A percentile compares a stretch with the other conserved stretches of the same genome.
Conservation (phyloP, 2,113 vertebrate genomes). For the Thinocorus orbignyianus region DNA sequence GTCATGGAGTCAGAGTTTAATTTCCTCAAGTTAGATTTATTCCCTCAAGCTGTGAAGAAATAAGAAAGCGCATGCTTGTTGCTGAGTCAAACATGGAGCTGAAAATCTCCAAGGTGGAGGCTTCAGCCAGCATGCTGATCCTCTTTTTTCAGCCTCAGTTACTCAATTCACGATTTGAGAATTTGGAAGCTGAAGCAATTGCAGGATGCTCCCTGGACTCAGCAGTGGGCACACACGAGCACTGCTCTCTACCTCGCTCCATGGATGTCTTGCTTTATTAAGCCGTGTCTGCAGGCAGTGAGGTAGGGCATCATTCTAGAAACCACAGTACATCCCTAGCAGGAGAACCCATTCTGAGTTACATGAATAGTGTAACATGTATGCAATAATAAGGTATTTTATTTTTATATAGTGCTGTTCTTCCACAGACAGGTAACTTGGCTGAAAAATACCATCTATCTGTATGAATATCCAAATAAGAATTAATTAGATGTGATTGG, state of each 20-base stretch:
- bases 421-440: not conserved
- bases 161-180: not conserved
- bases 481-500: not conserved
- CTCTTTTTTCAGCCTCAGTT: not conserved
- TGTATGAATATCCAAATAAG: not conserved
- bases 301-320: not conserved
- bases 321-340: not conserved
- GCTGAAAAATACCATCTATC: not conserved
- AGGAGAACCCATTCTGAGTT: not conserved
- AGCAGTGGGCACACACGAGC: not conserved
- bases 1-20: constrained; percentile 26
- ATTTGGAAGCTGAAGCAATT: not conserved
- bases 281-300: not conserved
- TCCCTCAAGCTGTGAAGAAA: constrained; percentile 23
- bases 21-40: constrained; percentile 45
- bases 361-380: not conserved
- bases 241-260: not conserved
- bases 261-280: not conserved
- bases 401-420: not conserved
- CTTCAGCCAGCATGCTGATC: not conserved
- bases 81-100: not conserved
- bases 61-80: not conserved
- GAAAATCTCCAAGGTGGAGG: not conserved
- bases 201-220: not conserved
- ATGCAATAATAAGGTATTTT: not conserved